A percentile compares a stretch with the other conserved stretches of the same genome.
phyloP scores from a whole-genome alignment of 2,113 vertebrate species.

The Lophius piscatorius region DNA sequence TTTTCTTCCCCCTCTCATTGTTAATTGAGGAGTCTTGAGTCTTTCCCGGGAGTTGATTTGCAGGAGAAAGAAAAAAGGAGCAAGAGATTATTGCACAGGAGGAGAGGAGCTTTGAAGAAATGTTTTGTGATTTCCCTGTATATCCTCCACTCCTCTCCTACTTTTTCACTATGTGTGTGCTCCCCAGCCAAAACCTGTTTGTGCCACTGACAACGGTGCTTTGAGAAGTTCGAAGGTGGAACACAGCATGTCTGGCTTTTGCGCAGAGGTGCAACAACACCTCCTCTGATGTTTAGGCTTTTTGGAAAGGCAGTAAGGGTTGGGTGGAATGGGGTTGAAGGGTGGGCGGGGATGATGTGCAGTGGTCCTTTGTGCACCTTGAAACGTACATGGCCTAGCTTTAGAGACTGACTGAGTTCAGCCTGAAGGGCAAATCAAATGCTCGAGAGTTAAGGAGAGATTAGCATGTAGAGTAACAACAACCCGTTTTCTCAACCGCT shows the following conservation, averaged over 20 bases:
- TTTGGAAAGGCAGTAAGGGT: conserved; percentile 17
- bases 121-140: conserved; percentile 73
- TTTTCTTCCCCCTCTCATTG: conserved; percentile 77
- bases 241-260: conserved; percentile 58
- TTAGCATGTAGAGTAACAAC: conserved; percentile 59
- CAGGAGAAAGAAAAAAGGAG: conserved; percentile 78
- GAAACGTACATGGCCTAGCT: conserved; percentile 47
- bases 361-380: conserved; percentile 52
- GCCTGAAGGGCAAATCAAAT: conserved; percentile 51
- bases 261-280: conserved; percentile 69
- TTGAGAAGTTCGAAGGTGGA: conserved; percentile 76
- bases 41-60: conserved; percentile 80
- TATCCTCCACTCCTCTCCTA: conserved; percentile 56
- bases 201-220: conserved; percentile 62
- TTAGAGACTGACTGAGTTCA: conserved; percentile 31
- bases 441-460: conserved; percentile 55
- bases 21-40: conserved; percentile 80
- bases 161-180: conserved; percentile 44
- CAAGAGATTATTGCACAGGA: conserved; percentile 81
- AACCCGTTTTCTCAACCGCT: conserved; percentile 57
- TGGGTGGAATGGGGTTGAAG: background rate
- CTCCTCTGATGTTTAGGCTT: conserved; percentile 64
- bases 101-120: conserved; percentile 79
- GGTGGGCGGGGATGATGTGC: conserved; percentile 25
- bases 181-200: conserved; percentile 71